Evolutionary conservation across 2,797 vertebrate genomes (phyloP), one percentile per base, ranked within the genome.

Genomic region (Coendou prehensilis): DNA sequence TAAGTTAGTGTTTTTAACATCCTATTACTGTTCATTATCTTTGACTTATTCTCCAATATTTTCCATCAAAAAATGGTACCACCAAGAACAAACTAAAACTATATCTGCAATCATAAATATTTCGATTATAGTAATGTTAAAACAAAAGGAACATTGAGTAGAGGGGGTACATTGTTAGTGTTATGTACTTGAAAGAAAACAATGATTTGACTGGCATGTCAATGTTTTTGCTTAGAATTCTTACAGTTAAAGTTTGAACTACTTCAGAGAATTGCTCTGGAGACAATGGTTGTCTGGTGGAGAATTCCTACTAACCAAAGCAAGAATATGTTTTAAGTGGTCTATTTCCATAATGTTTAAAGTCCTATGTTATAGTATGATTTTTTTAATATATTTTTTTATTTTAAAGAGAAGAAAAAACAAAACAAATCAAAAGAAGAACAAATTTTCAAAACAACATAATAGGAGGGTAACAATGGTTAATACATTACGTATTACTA

Each of bases 181-280:
- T 18, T 80, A 73, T 59, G 17, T 76, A 69, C 28, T 89, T 83
- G 10, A 83, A 84, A 7, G 13, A 76, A 96, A 92, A 82, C 41
- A 37, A 41, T 33, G 33, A 87, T 87, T 90, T 88, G 54, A 0
- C 28, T 75, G 41, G 22, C 14, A 33, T 84, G 37, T 75, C 37
- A 94, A 13, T 15, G 22, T 33, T 89, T 89, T 83, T 86, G 18
- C 22, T 91, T 93, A 73, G 61, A 84, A 89, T 84, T 94, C 17
- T 83, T 94, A 30, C 30, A 93, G n/a, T 52, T 79, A 61, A 37
- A 10, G 2, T 93, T 82, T 90, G 28, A 79, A 15, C 18, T 91
- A 30, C 23, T 78, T 82, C 64, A 86, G 54, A 47, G n/a, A 86
- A 57, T 81, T 89, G 3, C 7, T 52, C 9, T 84, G 41, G 17